Conservation (phyloP, 1,140 invertebrate genomes). For the Anoplolepis gracilipes region DNA sequence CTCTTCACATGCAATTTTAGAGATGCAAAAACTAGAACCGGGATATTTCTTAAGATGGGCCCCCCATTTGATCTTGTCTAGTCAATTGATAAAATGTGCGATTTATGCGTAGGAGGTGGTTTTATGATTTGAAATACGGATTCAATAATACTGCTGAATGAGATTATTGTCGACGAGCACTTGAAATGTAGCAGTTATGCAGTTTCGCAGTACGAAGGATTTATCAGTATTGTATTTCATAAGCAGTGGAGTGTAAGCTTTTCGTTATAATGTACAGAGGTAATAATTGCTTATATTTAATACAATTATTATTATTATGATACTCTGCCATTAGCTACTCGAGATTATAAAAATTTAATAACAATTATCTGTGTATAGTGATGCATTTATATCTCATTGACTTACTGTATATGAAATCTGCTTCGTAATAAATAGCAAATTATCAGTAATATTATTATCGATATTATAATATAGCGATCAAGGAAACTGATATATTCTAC, state of each 20-base stretch:
- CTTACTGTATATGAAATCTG: not conserved
- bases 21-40: not conserved
- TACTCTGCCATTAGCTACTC: not conserved
- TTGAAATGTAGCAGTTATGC: not conserved
- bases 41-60: not conserved
- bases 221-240: not conserved
- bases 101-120: not conserved
- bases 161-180: constrained; percentile 1
- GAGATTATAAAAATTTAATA: constrained; percentile 11
- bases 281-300: constrained; percentile 19
- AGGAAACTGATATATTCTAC: not conserved
- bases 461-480: not conserved
- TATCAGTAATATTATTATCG: not conserved
- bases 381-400: not conserved
- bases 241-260: not conserved
- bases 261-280: not conserved
- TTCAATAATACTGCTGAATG: not conserved
- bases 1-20: not conserved
- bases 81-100: not conserved
- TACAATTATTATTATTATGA: not conserved
- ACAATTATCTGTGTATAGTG: constrained; percentile 8
- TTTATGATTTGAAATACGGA: not conserved
- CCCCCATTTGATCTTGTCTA: not conserved
- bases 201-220: not conserved
- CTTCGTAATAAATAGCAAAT: constrained; percentile 1